A percentile compares a stretch with the other conserved stretches of the same genome.
Evolutionary conservation across 2,113 vertebrate genomes (phyloP).

Genomic region (Atlantisia rogersi): DNA sequence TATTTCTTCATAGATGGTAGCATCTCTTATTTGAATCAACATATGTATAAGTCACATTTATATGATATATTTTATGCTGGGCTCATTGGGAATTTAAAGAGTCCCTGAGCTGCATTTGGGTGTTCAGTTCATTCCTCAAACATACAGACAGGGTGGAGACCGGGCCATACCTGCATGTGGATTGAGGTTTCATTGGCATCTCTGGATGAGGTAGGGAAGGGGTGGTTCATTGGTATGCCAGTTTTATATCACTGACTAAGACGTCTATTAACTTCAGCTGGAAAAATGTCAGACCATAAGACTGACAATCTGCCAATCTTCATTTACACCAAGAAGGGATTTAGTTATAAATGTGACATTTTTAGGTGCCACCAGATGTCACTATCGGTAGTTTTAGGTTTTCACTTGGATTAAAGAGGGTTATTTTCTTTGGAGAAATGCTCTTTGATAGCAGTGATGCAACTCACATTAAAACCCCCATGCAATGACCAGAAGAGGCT

Average conservation of each 20-base stretch:
- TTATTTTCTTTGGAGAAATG: background rate
- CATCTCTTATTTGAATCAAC: background rate
- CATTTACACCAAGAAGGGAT: background rate
- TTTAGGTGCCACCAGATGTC: slow-evolving; percentile 45
- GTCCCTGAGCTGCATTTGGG: background rate
- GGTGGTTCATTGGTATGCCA: background rate
- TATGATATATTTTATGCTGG: background rate
- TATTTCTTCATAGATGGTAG: slow-evolving; percentile 27
- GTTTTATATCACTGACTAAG: background rate
- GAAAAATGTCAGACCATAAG: background rate
- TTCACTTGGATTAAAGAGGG: background rate
- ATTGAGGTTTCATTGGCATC: background rate
- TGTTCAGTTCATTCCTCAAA: background rate
- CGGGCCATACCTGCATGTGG: background rate
- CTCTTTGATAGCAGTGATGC: background rate
- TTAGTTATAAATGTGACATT: slow-evolving; percentile 25
- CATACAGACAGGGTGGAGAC: background rate
- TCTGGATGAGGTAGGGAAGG: background rate
- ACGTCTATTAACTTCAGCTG: background rate
- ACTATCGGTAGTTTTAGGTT: slow-evolving; percentile 10
- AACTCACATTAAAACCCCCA: background rate
- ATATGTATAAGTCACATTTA: background rate
- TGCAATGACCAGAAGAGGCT: background rate
- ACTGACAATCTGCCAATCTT: background rate
- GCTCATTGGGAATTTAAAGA: background rate